A percentile compares a stretch with the other conserved stretches of the same genome.
Conservation (phyloP, 2,797 vertebrate species). For the Knipowitschia caucasica region DNA sequence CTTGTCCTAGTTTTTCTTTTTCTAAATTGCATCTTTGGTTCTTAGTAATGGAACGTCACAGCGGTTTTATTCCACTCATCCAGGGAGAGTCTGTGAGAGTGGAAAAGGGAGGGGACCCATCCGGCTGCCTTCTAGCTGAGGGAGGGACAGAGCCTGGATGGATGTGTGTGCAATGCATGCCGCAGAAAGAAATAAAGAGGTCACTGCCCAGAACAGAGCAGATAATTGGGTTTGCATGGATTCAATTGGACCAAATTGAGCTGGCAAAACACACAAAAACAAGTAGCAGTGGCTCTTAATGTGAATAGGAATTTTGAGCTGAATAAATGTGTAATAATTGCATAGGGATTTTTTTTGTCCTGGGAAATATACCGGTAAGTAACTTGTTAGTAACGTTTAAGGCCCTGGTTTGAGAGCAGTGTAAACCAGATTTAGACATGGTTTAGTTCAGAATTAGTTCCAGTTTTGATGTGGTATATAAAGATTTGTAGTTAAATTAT, state of each 20-base stretch:
- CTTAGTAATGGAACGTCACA: constrained; percentile 9
- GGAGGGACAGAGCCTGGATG: constrained; percentile 34
- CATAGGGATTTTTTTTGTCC: too few relatives aligned
- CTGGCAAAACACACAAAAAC: not conserved
- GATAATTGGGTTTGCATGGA: constrained; percentile 19
- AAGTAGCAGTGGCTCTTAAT: not conserved
- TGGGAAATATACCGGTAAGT: too few relatives aligned
- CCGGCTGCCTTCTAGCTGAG: constrained; percentile 57
- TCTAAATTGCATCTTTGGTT: constrained; percentile 6
- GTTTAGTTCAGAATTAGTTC: too few relatives aligned
- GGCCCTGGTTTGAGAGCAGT: too few relatives aligned
- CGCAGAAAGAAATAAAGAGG: constrained; percentile 30
- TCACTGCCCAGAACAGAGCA: constrained; percentile 16
- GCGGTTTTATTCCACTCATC: constrained; percentile 45
- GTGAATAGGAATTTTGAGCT: not conserved
- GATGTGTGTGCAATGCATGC: constrained; percentile 21
- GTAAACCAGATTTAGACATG: too few relatives aligned
- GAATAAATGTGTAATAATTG: not conserved
- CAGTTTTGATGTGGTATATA: too few relatives aligned
- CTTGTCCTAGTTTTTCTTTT: not conserved
- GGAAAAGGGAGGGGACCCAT: constrained; percentile 51
- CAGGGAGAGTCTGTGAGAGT: constrained; percentile 27
- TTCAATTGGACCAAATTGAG: constrained; percentile 1
- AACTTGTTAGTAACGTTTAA: too few relatives aligned
- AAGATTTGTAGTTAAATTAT: too few relatives aligned